Conservation (phyloP, 2,888 invertebrate genomes). For the Drosophila limbata region DNA sequence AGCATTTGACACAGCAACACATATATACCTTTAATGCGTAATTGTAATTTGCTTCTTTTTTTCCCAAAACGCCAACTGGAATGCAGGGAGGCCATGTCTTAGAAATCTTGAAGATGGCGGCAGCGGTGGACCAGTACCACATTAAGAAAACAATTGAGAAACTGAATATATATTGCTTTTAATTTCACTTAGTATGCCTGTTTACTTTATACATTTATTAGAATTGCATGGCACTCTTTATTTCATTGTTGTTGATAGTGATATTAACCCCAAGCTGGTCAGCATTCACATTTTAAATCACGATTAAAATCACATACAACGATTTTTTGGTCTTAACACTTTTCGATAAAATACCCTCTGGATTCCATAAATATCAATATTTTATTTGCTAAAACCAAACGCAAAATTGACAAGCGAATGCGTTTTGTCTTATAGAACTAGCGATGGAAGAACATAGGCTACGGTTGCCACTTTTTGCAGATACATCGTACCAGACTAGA, state of each 20-base stretch:
- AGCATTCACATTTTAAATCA: slow-evolving; percentile 38
- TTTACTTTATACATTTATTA: slow-evolving; percentile 53
- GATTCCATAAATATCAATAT: slow-evolving; percentile 30
- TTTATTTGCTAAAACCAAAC: slow-evolving; percentile 39
- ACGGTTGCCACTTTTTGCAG: too few relatives aligned
- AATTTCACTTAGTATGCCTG: slow-evolving; percentile 53
- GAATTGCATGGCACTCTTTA: slow-evolving; percentile 39
- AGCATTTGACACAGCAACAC: slow-evolving; percentile 37
- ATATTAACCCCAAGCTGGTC: slow-evolving; percentile 46
- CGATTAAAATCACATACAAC: slow-evolving; percentile 13
- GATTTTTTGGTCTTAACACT: slow-evolving; percentile 1
- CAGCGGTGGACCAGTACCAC: slow-evolving; percentile 37
- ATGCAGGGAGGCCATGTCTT: slow-evolving; percentile 82
- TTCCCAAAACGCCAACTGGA: slow-evolving; percentile 85
- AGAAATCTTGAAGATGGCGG: slow-evolving; percentile 47
- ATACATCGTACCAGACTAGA: too few relatives aligned
- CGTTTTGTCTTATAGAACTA: slow-evolving; percentile 34
- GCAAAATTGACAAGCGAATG: slow-evolving; percentile 48
- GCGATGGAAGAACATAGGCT: neutral
- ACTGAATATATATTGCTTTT: slow-evolving; percentile 58
- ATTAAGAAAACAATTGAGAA: slow-evolving; percentile 20
- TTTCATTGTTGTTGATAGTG: slow-evolving; percentile 55
- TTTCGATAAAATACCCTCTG: slow-evolving; percentile 22
- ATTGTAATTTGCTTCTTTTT: slow-evolving; percentile 84
- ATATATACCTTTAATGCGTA: slow-evolving; percentile 83